Evolutionary conservation across 2,113 vertebrate genomes (phyloP), one percentile per base, ranked within the genome.

Genomic region (Megaceryle torquata): DNA sequence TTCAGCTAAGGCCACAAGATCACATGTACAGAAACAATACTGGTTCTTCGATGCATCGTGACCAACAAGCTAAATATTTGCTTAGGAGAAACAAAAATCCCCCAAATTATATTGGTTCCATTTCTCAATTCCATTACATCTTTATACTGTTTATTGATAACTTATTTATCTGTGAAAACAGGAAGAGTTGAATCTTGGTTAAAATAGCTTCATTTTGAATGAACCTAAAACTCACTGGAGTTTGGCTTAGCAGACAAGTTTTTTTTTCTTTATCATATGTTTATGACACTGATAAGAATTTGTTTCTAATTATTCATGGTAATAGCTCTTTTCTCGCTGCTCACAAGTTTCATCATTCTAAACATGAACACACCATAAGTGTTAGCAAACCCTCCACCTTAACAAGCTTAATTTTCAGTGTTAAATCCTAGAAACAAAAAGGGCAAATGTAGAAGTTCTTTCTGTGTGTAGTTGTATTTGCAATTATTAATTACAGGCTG

Each of bases 381-480:
- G 74, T 75, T 65, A 84, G 82, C 69, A 92, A 88, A 54, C 2
- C 53, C 69, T 60, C 61, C 41, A 26, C n/a, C 93, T 86, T 86
- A 92, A 68, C 61, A 60, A 86, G 89, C 37, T 91, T 61, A 53
- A 24, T 76, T 96, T 95, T 86, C 5, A 29, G 68, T 65, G 69
- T 90, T 83, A 95, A 94, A 83, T 61, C 72, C 65, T 48, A 84
- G 75, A 84, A 91, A 89, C 56, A 79, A 87, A 92, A 95, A 93
- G 72, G 91, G 82, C 10, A 3, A 33, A n/a, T 68, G 76, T 88
- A 69, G 19, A 95, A 96, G 72, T 94, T 81, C 63, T 82, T 11
- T 83, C 33, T 50, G 0, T 84, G 37, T 86, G 51, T 94, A 31
- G 71, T 91, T 88, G 90, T 96, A 90, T 94, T 96, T 96, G 88